A percentile compares a stretch with the other conserved stretches of the same genome.
Evolutionary conservation across 2,113 vertebrate genomes (phyloP).

Genomic region (Gnathochromis pfefferi): DNA sequence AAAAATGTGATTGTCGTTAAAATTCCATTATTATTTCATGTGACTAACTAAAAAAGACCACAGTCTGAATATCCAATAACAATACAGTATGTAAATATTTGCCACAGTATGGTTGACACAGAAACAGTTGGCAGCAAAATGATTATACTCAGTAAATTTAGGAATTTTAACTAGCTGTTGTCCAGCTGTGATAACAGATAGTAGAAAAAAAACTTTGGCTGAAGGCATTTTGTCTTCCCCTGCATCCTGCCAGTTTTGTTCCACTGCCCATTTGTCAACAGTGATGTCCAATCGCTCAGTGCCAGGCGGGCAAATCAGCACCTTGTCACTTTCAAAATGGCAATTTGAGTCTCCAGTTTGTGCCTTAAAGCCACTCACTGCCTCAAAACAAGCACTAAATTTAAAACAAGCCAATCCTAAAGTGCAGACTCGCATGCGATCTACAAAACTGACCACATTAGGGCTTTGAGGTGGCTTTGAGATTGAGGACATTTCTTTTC

Average conservation of each 20-base stretch:
- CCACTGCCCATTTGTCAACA: constrained; percentile 80
- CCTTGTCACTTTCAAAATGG: constrained; percentile 76
- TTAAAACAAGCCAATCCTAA: constrained; percentile 52
- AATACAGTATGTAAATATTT: constrained; percentile 21
- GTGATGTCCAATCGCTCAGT: constrained; percentile 83
- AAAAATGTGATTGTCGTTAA: not conserved
- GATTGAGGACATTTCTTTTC: constrained; percentile 29
- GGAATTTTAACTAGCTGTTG: constrained; percentile 62
- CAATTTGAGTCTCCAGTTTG: constrained; percentile 68
- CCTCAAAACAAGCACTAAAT: constrained; percentile 52
- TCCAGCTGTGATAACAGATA: constrained; percentile 68
- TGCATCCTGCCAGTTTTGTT: constrained; percentile 76
- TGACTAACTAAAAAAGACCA: not conserved
- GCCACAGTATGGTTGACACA: not conserved
- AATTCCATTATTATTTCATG: not conserved
- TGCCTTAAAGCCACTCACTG: constrained; percentile 50
- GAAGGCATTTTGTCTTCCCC: constrained; percentile 77
- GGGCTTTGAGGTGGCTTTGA: constrained; percentile 31
- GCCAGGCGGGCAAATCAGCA: constrained; percentile 73
- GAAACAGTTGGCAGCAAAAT: not conserved
- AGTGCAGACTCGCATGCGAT: constrained; percentile 30
- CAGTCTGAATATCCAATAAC: not conserved
- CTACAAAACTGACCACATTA: constrained; percentile 33
- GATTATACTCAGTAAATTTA: constrained; percentile 37
- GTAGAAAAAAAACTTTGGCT: constrained; percentile 57